phyloP scores from a whole-genome alignment of 2,797 vertebrate genomes.

The Threskiornis aethiopicus region DNA sequence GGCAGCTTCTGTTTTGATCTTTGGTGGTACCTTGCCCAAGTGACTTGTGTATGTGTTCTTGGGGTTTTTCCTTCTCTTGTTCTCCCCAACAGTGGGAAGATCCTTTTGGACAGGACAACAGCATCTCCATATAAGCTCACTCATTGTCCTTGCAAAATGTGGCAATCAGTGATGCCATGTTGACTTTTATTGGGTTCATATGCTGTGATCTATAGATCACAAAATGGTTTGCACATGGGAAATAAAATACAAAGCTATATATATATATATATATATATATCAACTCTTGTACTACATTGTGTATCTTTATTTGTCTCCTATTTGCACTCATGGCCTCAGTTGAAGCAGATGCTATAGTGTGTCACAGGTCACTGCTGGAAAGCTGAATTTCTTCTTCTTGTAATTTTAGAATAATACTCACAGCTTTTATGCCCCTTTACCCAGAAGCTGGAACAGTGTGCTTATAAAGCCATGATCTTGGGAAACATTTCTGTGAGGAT shows the following conservation, averaged over 20 bases:
- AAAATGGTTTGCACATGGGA: neutral
- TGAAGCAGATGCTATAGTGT: neutral
- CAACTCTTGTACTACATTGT: neutral
- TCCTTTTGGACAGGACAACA: neutral
- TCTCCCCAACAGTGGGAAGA: neutral
- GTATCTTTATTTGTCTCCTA: neutral
- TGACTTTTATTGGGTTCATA: neutral
- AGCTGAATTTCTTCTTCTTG: neutral
- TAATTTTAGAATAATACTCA: neutral
- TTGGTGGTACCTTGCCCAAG: neutral
- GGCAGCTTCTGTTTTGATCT: neutral
- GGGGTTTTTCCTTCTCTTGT: neutral
- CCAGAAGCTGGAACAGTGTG: neutral
- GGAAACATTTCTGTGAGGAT: neutral
- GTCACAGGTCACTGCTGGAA: neutral
- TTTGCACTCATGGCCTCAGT: neutral
- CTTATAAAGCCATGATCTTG: neutral
- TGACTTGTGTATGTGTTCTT: neutral
- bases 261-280: too few species aligned
- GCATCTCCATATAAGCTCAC: neutral
- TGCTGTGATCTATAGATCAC: neutral
- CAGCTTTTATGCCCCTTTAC: neutral
- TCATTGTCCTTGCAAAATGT: neutral
- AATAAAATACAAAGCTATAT: neutral
- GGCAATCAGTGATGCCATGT: rapidly evolving